Evolutionary conservation across 1,140 invertebrate species (phyloP).

Genomic region (Neodiprion fabricii): DNA sequence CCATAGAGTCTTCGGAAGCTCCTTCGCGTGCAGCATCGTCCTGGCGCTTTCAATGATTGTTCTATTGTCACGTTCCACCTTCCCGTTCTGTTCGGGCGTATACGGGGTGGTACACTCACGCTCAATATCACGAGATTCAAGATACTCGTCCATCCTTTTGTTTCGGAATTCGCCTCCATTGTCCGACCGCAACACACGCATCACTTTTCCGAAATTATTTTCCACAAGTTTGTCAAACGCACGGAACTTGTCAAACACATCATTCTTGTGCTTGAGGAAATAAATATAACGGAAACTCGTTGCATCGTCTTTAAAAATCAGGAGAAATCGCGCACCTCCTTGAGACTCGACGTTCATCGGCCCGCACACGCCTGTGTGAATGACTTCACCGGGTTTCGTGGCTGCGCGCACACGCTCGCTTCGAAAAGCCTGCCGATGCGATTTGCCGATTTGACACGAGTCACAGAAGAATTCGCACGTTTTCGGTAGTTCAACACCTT

Average conservation of each 20-base stretch:
- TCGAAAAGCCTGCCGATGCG: background rate
- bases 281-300: background rate
- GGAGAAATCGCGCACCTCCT: background rate
- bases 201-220: background rate
- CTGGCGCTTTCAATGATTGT: constrained; percentile 50
- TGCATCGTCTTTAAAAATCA: background rate
- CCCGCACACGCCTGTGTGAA: background rate
- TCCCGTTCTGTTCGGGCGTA: constrained; percentile 51
- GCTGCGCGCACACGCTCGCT: background rate
- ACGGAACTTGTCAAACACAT: background rate
- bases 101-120: constrained; percentile 42
- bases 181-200: background rate
- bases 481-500: background rate
- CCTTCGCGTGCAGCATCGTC: constrained; percentile 41
- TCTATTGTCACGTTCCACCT: constrained; percentile 50
- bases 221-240: background rate
- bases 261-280: background rate
- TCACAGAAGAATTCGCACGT: background rate
- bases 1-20: constrained; percentile 44
- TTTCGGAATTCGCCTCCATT: constrained; percentile 2
- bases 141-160: constrained; percentile 17
- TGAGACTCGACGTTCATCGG: background rate
- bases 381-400: background rate
- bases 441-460: background rate
- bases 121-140: constrained; percentile 26